Base-by-base conservation (phyloP, 30 jellyfish, hydroid and myxozoan genomes). In the Cassiopea xamachana region DNA sequence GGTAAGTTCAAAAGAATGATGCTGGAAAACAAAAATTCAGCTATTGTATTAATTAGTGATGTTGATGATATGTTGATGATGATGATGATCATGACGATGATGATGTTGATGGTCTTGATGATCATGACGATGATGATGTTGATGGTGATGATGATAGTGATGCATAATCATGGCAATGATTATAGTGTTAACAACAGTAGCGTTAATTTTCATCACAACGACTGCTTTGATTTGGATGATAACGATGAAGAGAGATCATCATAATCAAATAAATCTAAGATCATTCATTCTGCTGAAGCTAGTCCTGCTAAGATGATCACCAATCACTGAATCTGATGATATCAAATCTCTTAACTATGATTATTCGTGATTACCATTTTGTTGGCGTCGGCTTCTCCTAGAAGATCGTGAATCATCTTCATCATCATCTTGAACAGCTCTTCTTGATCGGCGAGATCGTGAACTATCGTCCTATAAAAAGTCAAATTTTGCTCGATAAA, bases 351-450 rank as follows among this genome's bases (percentile, higher is more conserved):
- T 14, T 10, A 39, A 73, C 27, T 3, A 19, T 19, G n/a, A 39
- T 73, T 7, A 15, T 4, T 73, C 59, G 27, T 27, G 5, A 47
- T 61, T 60, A 74, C 95, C 90, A 77, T 79, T 83, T 55, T 88
- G 90, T 15, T 27, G 75, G 60, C 95, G 95, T 39, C 95, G 79
- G 87, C 82, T 88, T 79, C 95, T 70, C 70, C 95, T 67, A 0
- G 95, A 64, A 50, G 75, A 44, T 70, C 95, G 88, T 17, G 87
- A 68, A 2, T 88, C 95, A 43, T 87, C 94, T 77, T 87, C 94
- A 17, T 87, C 94, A 48, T 88, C 95, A 72, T 88, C 95, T 19
- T 73, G 87, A n/a, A 61, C 89, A n/a, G 94, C 89, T 67, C 89
- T 87, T 77, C 94, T 73, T 43, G 94, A 60, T 50, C 94, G 89